Percentiles rank a stretch among this genome's conserved stretches.
phyloP scores from a whole-genome alignment of 2,888 invertebrate genomes.

The Euplexia lucipara region DNA sequence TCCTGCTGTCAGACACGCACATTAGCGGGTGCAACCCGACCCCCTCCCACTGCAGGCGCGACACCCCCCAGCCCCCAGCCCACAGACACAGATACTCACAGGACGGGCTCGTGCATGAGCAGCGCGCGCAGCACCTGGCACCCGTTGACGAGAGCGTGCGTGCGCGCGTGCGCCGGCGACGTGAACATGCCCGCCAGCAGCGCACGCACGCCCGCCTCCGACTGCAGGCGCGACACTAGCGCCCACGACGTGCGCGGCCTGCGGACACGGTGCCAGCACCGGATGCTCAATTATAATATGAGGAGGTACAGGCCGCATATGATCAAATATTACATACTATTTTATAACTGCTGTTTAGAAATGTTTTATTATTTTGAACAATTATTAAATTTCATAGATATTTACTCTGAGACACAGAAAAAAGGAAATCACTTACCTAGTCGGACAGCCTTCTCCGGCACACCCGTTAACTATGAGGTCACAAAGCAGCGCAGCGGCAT shows the following conservation, averaged over 20 bases:
- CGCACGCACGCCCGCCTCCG: constrained; percentile 69
- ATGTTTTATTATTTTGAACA: too few species aligned
- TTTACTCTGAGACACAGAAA: neutral
- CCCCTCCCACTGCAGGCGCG: too few species aligned
- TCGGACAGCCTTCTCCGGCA: constrained; percentile 70
- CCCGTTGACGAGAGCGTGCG: constrained; percentile 64
- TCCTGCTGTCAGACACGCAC: neutral
- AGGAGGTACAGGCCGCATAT: too few species aligned
- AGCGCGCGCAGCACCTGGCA: constrained; percentile 67
- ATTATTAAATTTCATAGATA: too few species aligned
- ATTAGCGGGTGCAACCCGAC: neutral
- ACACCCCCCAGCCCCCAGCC: too few species aligned
- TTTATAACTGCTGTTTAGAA: too few species aligned
- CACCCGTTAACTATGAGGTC: constrained; percentile 93
- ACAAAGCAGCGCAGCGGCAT: constrained; percentile 96
- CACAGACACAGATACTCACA: too few species aligned
- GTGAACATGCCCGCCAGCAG: constrained; percentile 94
- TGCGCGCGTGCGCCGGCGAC: constrained; percentile 76
- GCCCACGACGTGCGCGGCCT: constrained; percentile 64
- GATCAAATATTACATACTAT: too few species aligned
- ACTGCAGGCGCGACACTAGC: constrained; percentile 66
- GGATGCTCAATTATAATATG: too few species aligned
- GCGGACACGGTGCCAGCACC: constrained; percentile 1
- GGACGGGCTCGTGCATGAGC: constrained; percentile 58
- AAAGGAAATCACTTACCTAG: constrained; percentile 63